Percentiles rank a stretch among this genome's conserved stretches.
Conservation (phyloP, 2,797 vertebrate species). For the Sebastolobus altivelis region DNA sequence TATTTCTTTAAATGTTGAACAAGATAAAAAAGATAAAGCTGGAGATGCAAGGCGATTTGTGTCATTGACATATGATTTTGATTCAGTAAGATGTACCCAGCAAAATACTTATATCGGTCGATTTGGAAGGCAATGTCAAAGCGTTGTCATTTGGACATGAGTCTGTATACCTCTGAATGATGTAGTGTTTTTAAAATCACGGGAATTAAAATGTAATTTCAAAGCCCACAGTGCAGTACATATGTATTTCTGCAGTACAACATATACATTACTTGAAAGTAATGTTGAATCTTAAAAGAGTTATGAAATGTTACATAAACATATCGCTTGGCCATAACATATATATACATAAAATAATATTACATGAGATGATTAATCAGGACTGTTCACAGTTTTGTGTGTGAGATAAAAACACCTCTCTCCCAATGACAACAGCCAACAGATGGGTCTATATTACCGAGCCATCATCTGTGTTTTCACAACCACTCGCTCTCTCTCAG, state of each 20-base stretch:
- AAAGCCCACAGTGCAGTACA: not conserved
- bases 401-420: slow-evolving; percentile 34
- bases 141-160: not conserved
- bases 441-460: slow-evolving; percentile 50
- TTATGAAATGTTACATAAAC: not conserved
- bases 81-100: not conserved
- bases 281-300: not conserved
- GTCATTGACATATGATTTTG: not conserved
- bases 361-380: slow-evolving; percentile 12
- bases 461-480: slow-evolving; percentile 46
- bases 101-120: not conserved
- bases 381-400: slow-evolving; percentile 30
- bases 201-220: not conserved
- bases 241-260: not conserved
- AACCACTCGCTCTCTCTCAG: slow-evolving; percentile 15
- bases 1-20: not conserved
- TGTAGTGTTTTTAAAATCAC: not conserved
- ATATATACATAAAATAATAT: slow-evolving; percentile 6
- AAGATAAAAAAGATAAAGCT: not conserved
- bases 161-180: not conserved
- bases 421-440: slow-evolving; percentile 39
- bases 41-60: not conserved
- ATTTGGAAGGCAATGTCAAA: not conserved
- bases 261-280: not conserved
- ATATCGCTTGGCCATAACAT: slow-evolving; percentile 6